Evolutionary conservation across 64 coral and sea anemone species (phyloP).

Genomic region (Actinia equina): DNA sequence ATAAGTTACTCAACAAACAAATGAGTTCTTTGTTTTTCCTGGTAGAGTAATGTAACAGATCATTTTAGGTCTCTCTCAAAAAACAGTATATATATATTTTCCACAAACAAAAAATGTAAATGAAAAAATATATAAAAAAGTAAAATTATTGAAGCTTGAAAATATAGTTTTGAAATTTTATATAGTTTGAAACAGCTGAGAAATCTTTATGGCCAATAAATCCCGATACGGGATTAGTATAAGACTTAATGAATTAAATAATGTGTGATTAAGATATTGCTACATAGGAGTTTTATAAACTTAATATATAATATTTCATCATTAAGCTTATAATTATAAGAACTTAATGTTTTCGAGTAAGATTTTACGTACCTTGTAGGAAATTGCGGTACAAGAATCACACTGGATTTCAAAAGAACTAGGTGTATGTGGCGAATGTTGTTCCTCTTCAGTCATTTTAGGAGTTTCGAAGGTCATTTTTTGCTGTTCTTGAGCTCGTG

Average conservation of each 20-base stretch:
- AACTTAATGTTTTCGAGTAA: not conserved
- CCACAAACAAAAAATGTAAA: no score
- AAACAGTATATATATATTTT: no score
- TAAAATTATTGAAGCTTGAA: no score
- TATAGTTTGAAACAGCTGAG: no score
- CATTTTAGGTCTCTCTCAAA: not conserved
- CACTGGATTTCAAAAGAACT: slow-evolving; percentile 89
- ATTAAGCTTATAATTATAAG: not conserved
- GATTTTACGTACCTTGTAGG: slow-evolving; percentile 59
- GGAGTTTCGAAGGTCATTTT: slow-evolving; percentile 98
- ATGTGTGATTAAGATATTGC: no score
- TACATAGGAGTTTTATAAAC: not conserved
- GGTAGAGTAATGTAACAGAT: no score
- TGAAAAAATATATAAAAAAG: no score
- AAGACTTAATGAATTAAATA: not conserved
- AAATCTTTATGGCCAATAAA: no score
- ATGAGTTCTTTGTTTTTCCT: no score
- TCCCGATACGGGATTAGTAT: not conserved
- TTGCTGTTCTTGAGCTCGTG: slow-evolving; percentile 26
- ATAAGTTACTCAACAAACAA: no score
- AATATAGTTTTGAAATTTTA: no score
- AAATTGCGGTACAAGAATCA: slow-evolving; percentile 91
- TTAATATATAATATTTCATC: not conserved
- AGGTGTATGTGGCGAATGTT: slow-evolving; percentile 89
- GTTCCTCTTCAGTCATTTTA: slow-evolving; percentile 94